Conservation (phyloP, 1,140 invertebrate species). For the Apis dorsata region DNA sequence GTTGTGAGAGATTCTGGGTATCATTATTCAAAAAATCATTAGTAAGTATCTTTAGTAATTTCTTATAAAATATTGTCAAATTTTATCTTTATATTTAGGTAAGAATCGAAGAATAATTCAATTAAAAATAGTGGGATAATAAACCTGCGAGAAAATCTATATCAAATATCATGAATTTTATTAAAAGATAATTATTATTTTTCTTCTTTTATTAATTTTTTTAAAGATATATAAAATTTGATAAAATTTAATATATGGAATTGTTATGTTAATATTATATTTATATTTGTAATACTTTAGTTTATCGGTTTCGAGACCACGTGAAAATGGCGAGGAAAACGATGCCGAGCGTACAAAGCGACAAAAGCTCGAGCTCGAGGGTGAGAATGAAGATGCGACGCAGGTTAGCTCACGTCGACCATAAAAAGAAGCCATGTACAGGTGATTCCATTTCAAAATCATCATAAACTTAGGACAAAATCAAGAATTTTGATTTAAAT, state of each 20-base stretch:
- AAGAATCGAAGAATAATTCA: not conserved
- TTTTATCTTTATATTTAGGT: not conserved
- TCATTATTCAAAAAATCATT: constrained; percentile 90
- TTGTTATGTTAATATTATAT: not conserved
- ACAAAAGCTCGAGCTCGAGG: constrained; percentile 76
- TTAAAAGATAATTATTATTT: too few relatives aligned
- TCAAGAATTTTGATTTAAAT: constrained; percentile 18
- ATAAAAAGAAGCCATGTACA: constrained; percentile 68
- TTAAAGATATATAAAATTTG: not conserved
- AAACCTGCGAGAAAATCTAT: too few relatives aligned
- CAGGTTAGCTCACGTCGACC: constrained; percentile 80
- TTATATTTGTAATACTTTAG: constrained; percentile 62
- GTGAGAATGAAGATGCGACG: constrained; percentile 80
- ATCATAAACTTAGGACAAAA: not conserved
- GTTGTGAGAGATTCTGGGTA: constrained; percentile 96
- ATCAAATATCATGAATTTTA: not conserved
- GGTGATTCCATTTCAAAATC: constrained; percentile 40
- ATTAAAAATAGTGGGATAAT: too few relatives aligned
- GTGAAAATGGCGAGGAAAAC: constrained; percentile 79
- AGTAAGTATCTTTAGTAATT: constrained; percentile 78
- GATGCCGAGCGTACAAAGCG: constrained; percentile 76
- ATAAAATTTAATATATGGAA: not conserved
- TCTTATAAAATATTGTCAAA: constrained; percentile 24
- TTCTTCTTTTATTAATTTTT: not conserved
- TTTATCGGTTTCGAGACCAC: constrained; percentile 74